phyloP scores from a whole-genome alignment of 23 tunicate genomes.

The Halocynthia roretzi region DNA sequence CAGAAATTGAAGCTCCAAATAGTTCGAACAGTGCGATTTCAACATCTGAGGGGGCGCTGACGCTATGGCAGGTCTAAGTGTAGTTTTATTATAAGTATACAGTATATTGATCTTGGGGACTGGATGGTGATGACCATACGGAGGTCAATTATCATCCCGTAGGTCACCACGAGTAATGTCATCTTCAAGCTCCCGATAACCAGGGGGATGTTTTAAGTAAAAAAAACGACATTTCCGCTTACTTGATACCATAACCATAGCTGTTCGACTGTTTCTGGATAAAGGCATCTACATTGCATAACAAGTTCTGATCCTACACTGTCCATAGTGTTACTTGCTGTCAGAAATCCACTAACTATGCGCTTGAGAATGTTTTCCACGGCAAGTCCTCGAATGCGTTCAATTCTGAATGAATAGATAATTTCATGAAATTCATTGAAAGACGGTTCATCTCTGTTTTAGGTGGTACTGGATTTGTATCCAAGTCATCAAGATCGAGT shows the following conservation, averaged over 20 bases:
- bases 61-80: not conserved
- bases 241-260: constrained; percentile 89
- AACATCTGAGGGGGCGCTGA: not conserved
- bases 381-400: constrained; percentile 70
- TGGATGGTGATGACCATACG: not conserved
- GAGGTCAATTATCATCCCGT: no score
- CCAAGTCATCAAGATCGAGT: no score
- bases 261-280: constrained; percentile 85
- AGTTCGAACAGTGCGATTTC: not conserved
- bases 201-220: no score
- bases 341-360: constrained; percentile 58
- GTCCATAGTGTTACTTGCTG: constrained; percentile 30
- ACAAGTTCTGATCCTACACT: constrained; percentile 65
- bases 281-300: constrained; percentile 66
- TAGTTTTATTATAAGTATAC: not conserved
- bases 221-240: not conserved
- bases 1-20: not conserved
- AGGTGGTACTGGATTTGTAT: no score
- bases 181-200: not conserved
- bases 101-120: not conserved
- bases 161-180: no score
- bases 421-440: no score
- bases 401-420: constrained; percentile 26
- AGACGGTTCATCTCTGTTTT: no score
- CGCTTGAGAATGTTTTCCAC: constrained; percentile 60